Evolutionary conservation across 2,797 vertebrate genomes (phyloP).

Genomic region (Gorsachius magnificus): DNA sequence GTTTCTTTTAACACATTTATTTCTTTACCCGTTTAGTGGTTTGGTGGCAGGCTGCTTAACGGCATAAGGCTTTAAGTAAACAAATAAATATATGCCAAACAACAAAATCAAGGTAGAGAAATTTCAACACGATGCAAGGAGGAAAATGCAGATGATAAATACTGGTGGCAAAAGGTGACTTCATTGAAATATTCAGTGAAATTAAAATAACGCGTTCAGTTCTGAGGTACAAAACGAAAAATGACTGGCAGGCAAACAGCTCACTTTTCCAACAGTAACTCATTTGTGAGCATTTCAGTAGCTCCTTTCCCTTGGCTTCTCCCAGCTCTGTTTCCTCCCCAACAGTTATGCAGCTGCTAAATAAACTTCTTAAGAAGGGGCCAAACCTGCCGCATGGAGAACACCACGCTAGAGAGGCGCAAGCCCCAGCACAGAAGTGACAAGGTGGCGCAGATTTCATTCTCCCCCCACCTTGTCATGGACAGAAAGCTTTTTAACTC

Average conservation of each 20-base stretch:
- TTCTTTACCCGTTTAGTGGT: neutral
- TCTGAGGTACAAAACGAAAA: conserved; percentile 1
- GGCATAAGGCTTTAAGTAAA: conserved; percentile 12
- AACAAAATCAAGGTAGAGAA: neutral
- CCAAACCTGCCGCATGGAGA: neutral
- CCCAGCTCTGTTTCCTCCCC: neutral
- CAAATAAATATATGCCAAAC: conserved; percentile 19
- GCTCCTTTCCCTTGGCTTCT: neutral
- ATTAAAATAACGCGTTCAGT: neutral
- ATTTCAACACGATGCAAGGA: neutral
- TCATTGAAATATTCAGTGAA: conserved; percentile 13
- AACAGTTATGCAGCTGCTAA: neutral
- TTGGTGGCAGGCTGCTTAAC: conserved; percentile 1
- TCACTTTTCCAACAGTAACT: neutral
- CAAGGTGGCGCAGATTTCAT: neutral
- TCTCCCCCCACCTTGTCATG: too few species aligned
- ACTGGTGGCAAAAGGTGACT: neutral
- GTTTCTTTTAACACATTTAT: conserved; percentile 25
- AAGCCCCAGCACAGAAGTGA: neutral
- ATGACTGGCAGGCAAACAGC: neutral
- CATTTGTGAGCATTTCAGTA: neutral
- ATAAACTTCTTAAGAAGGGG: neutral
- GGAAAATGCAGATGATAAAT: neutral
- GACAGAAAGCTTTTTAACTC: neutral
- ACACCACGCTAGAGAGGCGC: neutral